Percentiles rank a stretch among this genome's conserved stretches.
phyloP scores from a whole-genome alignment of 2,888 invertebrate genomes.

The Antitype chi region DNA sequence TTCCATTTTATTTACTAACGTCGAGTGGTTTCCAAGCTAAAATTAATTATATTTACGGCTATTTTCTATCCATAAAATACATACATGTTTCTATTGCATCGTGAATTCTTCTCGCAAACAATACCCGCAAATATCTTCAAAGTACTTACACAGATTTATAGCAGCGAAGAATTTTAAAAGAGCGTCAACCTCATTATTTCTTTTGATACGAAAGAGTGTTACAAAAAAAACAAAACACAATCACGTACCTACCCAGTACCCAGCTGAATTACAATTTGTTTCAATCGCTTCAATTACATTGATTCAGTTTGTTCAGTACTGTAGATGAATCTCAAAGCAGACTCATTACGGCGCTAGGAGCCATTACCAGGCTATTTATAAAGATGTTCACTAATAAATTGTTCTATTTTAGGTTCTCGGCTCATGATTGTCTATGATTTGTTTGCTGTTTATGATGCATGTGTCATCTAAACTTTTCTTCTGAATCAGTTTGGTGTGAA shows the following conservation, averaged over 20 bases:
- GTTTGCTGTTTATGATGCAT: conserved; percentile 45
- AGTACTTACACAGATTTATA: conserved; percentile 14
- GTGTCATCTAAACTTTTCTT: conserved; percentile 21
- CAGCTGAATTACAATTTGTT: conserved; percentile 47
- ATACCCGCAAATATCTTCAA: conserved; percentile 4
- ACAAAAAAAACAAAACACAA: conserved; percentile 48
- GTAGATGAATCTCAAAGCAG: conserved; percentile 44
- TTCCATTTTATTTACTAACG: neutral
- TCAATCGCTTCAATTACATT: conserved; percentile 54
- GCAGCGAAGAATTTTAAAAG: conserved; percentile 25
- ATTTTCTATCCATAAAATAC: conserved; percentile 12
- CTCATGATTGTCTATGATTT: conserved; percentile 62
- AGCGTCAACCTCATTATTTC: conserved; percentile 45
- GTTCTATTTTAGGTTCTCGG: conserved; percentile 61
- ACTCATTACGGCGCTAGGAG: conserved; percentile 51
- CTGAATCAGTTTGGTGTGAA: neutral
- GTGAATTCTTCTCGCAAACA: conserved; percentile 5
- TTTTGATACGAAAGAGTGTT: conserved; percentile 25
- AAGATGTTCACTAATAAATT: conserved; percentile 55
- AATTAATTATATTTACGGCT: neutral
- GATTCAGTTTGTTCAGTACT: conserved; percentile 48
- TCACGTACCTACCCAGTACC: conserved; percentile 27
- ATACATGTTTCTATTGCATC: conserved; percentile 11
- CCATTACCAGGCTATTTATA: conserved; percentile 63
- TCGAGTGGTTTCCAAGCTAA: neutral